Conservation (phyloP, 2,797 vertebrate species). For the Myotis findleyi region DNA sequence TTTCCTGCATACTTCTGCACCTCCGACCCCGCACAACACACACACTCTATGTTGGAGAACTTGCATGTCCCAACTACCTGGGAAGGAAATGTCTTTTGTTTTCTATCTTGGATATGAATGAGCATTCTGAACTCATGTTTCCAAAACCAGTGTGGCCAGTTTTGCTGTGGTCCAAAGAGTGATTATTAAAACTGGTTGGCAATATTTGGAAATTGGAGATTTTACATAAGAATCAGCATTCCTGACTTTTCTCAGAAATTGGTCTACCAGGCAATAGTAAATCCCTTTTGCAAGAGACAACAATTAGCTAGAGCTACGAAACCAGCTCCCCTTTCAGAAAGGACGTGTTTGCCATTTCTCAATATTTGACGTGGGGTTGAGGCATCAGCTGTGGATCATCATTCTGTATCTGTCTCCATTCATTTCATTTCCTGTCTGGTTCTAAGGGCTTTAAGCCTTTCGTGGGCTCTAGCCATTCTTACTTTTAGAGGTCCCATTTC, state of each 20-base stretch:
- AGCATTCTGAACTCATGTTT: not conserved
- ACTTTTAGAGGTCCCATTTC: conserved; percentile 39
- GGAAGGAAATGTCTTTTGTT: not conserved
- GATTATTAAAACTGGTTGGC: conserved; percentile 21
- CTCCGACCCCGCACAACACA: not conserved
- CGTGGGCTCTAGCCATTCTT: conserved; percentile 16
- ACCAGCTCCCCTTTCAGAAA: not conserved
- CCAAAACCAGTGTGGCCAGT: not conserved
- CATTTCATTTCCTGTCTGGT: conserved; percentile 25
- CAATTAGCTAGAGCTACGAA: not conserved
- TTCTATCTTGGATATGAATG: conserved; percentile 26
- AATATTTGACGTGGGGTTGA: not conserved
- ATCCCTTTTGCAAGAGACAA: not conserved
- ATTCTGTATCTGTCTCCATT: not conserved
- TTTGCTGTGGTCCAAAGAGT: not conserved
- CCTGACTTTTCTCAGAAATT: not conserved
- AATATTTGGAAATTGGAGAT: not conserved
- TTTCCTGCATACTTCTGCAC: not conserved
- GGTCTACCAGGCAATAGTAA: not conserved
- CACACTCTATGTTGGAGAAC: not conserved
- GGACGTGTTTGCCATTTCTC: not conserved
- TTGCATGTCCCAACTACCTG: not conserved
- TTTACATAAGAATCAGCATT: not conserved
- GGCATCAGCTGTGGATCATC: not conserved
- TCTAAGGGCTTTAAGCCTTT: conserved; percentile 47